Conservation (phyloP, 2,888 invertebrate species). For the Pristionchus fissidentatus region DNA sequence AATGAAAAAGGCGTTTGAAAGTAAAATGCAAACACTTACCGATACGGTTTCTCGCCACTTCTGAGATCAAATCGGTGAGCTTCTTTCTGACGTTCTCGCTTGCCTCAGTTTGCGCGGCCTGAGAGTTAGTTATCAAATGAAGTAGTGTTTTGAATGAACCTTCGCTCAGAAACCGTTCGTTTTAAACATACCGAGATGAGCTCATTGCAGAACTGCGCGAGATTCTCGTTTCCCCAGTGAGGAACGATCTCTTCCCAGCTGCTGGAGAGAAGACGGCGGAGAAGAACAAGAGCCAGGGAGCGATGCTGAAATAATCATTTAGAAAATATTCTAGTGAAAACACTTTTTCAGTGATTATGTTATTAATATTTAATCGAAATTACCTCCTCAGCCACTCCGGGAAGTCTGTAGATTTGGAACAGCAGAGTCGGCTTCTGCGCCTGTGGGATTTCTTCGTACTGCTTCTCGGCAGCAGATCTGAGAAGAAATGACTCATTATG, state of each 20-base stretch:
- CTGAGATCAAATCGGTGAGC: constrained; percentile 57
- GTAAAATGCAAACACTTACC: constrained; percentile 63
- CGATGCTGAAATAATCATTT: constrained; percentile 80
- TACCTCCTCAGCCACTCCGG: constrained; percentile 60
- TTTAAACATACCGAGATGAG: constrained; percentile 48
- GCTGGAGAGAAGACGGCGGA: constrained; percentile 87
- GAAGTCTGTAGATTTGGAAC: constrained; percentile 62
- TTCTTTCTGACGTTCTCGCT: constrained; percentile 82
- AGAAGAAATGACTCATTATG: not conserved
- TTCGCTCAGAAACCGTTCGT: not conserved
- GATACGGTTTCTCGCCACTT: constrained; percentile 81
- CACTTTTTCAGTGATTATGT: not conserved
- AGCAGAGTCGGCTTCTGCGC: constrained; percentile 54
- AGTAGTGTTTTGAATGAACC: not conserved
- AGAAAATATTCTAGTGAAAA: not conserved
- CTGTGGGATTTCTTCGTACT: constrained; percentile 49
- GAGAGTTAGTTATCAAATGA: constrained; percentile 22
- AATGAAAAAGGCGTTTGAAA: not conserved
- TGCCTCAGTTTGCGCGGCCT: constrained; percentile 85
- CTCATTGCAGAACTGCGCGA: constrained; percentile 86
- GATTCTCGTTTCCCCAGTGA: constrained; percentile 84
- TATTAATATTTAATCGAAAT: not conserved
- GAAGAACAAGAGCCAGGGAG: constrained; percentile 92
- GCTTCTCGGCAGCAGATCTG: constrained; percentile 55
- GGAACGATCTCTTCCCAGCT: constrained; percentile 93